Conservation (phyloP, 2,888 invertebrate species). For the Pecten maximus region DNA sequence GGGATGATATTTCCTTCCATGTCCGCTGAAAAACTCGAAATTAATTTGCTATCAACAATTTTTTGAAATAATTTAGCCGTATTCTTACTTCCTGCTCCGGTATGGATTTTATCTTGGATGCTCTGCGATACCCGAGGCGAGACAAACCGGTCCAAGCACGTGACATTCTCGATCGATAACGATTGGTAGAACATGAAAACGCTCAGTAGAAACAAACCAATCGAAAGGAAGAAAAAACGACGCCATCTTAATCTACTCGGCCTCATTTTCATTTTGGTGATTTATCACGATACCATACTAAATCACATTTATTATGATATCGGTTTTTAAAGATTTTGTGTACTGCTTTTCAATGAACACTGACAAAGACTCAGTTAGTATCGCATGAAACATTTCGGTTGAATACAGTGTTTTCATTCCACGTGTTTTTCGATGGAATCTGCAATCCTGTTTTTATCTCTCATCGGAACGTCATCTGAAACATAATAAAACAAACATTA, state of each 20-base stretch:
- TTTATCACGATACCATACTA: background rate
- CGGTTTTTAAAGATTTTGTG: background rate
- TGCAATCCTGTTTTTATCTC: background rate
- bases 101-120: background rate
- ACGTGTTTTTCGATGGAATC: background rate
- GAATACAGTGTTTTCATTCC: background rate
- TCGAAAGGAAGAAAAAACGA: background rate
- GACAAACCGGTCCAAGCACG: background rate
- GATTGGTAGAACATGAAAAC: background rate
- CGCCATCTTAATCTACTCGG: conserved; percentile 4
- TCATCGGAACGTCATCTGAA: background rate
- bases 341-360: too few relatives aligned
- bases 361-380: too few relatives aligned
- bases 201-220: background rate
- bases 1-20: conserved; percentile 57
- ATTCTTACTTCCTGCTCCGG: background rate
- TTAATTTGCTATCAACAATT: background rate
- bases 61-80: background rate
- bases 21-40: conserved; percentile 41
- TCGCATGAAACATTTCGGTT: background rate
- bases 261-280: background rate
- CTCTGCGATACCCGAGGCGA: background rate
- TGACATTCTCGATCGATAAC: background rate
- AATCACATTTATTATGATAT: too few relatives aligned
- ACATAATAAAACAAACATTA: background rate